Conservation (phyloP, 2,797 vertebrate genomes). For the Anas bahamensis region DNA sequence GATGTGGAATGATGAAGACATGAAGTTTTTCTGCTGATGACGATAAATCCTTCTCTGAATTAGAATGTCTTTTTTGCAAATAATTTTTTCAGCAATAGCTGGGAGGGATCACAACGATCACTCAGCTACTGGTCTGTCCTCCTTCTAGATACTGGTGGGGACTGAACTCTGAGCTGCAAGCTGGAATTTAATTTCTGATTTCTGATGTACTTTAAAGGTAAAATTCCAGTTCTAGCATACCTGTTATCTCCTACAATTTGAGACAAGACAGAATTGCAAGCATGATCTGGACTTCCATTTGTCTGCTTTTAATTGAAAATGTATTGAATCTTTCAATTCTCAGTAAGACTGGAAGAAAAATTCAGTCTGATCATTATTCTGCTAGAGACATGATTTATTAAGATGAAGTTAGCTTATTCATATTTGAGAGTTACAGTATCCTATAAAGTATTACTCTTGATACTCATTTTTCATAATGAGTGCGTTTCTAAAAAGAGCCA, state of each 20-base stretch:
- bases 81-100: not conserved
- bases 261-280: not conserved
- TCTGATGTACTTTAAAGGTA: not conserved
- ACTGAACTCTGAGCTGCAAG: not conserved
- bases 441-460: not conserved
- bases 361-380: conserved; percentile 5
- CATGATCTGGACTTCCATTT: not conserved
- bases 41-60: not conserved
- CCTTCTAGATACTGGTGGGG: not conserved
- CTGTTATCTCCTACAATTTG: not conserved
- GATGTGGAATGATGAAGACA: not conserved
- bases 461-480: not conserved
- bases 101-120: not conserved
- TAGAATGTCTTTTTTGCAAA: not conserved
- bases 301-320: conserved; percentile 23
- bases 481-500: not conserved
- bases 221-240: not conserved
- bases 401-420: not conserved
- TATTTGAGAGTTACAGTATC: conserved; percentile 4
- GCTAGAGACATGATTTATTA: not conserved
- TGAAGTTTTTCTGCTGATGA: not conserved
- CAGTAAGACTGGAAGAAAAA: not conserved
- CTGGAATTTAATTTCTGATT: not conserved
- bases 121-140: not conserved
- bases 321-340: not conserved